phyloP scores from a whole-genome alignment of 2,888 invertebrate genomes.

The Cephus pygmeus region DNA sequence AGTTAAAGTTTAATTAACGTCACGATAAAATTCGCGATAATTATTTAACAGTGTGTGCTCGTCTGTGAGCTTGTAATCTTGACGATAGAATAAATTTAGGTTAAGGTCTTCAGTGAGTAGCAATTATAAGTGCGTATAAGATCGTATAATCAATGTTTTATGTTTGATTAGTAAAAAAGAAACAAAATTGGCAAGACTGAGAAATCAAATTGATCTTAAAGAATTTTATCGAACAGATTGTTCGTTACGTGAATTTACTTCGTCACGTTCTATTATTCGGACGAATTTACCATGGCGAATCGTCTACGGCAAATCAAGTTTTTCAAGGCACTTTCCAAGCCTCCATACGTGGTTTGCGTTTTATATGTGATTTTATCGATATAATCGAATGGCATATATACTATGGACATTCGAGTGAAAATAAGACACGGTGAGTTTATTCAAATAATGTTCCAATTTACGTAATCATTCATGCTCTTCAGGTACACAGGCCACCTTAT shows the following conservation, averaged over 20 bases:
- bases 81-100: not conserved
- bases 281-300: not conserved
- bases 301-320: not conserved
- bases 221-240: not conserved
- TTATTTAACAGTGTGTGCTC: not conserved
- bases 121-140: not conserved
- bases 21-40: not conserved
- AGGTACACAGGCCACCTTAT: not conserved
- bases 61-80: not conserved
- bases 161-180: not conserved
- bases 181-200: not conserved
- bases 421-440: not conserved
- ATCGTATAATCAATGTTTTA: not conserved
- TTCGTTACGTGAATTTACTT: not conserved
- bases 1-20: not conserved
- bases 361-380: not conserved
- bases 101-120: not conserved
- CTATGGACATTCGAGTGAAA: not conserved
- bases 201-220: not conserved
- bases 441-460: not conserved
- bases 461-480: not conserved
- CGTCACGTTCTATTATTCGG: not conserved
- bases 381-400: not conserved
- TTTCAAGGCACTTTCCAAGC: not conserved
- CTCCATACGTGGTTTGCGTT: not conserved